Evolutionary conservation across 2,113 vertebrate genomes (phyloP), one percentile per base, ranked within the genome.

Genomic region (Phalacrocorax brasilianus): DNA sequence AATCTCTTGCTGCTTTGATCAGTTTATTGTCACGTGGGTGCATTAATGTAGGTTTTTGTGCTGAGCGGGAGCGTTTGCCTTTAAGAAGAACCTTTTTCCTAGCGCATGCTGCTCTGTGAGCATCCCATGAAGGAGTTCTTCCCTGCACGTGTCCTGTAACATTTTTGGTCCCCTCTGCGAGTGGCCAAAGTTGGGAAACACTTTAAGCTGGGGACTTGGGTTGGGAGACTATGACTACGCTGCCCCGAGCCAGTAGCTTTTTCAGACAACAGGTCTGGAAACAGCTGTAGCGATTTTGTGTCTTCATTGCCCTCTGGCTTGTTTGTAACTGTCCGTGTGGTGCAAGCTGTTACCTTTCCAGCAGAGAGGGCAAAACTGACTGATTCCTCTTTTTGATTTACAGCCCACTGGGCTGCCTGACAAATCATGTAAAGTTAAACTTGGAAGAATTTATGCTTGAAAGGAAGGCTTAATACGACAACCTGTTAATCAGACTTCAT

Each of bases 161-260:
- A 1, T 14, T 24, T 26, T 1, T 22, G 19, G 17, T 19, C 5
- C 2, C 53, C 50, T 74, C 49, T 77, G 53, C 9, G 4, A 11
- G n/a, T 12, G 38, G 19, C 47, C 7, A 8, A 23, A 68, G 42
- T 5, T 1, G 1, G 17, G 21, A 45, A 26, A 8, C 3, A 0
- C 9, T 58, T n/a, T 44, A 12, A 28, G 27, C 38, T n/a, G 30
- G 13, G 23, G 32, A 5, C 5, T 12, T 1, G 0, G 0, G 2
- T 4, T 40, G 35, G 14, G 40, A 72, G 47, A 14, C 1, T 1
- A 10, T 4, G 32, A 7, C 6, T 11, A 0, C 17, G 58, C 40
- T 84, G n/a, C 44, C 16, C 30, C 44, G 8, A 4, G 42, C 45
- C 35, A 28, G 42, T 8, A 58, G 68, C 20, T 56, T 10, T 27